Conservation (phyloP, 2,888 invertebrate genomes). For the Ochlodes sylvanus region DNA sequence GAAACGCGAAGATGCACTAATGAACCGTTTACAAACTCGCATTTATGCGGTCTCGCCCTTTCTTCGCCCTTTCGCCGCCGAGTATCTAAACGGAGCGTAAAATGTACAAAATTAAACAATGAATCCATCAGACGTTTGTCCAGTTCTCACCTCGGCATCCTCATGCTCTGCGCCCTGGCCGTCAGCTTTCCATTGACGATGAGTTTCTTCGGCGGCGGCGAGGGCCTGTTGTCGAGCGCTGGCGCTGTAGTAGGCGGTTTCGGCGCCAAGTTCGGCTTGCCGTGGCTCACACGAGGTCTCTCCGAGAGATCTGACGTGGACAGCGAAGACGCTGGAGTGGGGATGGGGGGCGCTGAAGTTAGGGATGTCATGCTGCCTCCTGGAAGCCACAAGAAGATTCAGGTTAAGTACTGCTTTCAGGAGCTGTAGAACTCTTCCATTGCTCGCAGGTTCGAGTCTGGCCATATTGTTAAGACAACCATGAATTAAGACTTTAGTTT, state of each 20-base stretch:
- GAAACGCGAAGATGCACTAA: no score
- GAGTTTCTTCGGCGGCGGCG: constrained; percentile 88
- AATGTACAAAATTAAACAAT: no score
- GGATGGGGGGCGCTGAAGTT: constrained; percentile 63
- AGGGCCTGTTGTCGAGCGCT: constrained; percentile 80
- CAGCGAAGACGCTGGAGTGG: constrained; percentile 65
- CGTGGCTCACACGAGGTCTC: constrained; percentile 86
- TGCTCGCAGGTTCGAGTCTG: no score
- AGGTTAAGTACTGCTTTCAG: no score
- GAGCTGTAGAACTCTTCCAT: no score
- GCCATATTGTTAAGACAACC: no score
- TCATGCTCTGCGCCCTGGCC: constrained; percentile 93
- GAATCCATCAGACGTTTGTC: no score
- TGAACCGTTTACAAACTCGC: no score
- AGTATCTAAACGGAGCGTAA: no score
- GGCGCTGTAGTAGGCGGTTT: constrained; percentile 87
- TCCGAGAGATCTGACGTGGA: constrained; percentile 78
- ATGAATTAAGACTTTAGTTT: no score
- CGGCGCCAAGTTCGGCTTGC: constrained; percentile 93
- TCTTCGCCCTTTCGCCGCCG: no score
- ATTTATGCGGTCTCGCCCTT: no score
- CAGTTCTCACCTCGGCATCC: constrained; percentile 87
- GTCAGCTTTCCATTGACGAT: constrained; percentile 86
- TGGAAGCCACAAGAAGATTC: constrained; percentile 44
- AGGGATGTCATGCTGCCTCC: constrained; percentile 80